Conservation (phyloP, 2,113 vertebrate species). For the Amblyornis subalaris region DNA sequence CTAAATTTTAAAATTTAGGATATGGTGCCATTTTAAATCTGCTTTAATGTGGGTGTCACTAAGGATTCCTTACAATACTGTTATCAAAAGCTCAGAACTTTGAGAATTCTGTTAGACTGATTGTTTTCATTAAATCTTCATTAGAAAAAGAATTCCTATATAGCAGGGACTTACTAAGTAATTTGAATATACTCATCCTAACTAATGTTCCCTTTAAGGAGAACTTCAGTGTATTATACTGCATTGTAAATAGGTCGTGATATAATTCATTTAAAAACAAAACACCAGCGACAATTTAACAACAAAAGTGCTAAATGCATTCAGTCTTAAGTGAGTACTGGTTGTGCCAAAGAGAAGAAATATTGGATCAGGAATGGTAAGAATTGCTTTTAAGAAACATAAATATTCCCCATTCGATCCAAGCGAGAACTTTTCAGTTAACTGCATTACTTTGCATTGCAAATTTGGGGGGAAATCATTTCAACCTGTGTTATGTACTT, state of each 20-base stretch:
- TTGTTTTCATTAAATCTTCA: constrained; percentile 47
- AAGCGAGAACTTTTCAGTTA: not conserved
- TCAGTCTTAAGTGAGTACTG: not conserved
- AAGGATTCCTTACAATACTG: not conserved
- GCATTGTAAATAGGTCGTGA: not conserved
- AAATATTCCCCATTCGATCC: not conserved
- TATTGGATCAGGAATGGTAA: not conserved
- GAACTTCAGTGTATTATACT: not conserved
- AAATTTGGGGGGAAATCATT: not conserved
- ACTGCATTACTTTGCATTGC: not conserved
- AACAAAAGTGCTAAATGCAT: not conserved
- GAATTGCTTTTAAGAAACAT: not conserved
- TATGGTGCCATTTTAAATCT: not conserved
- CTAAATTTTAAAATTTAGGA: not conserved
- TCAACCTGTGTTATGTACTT: not conserved
- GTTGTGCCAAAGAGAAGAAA: not conserved
- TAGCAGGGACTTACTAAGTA: not conserved
- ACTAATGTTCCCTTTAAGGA: constrained; percentile 13
- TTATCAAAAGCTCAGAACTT: constrained; percentile 5
- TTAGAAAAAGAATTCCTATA: not conserved
- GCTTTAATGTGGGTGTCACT: not conserved
- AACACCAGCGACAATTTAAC: not conserved
- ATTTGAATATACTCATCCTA: constrained; percentile 15
- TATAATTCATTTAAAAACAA: constrained; percentile 8
- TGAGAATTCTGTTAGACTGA: not conserved